A percentile compares a stretch with the other conserved stretches of the same genome.
phyloP scores from a whole-genome alignment of 2,888 invertebrate species.

The Neoaliturus tenellus region DNA sequence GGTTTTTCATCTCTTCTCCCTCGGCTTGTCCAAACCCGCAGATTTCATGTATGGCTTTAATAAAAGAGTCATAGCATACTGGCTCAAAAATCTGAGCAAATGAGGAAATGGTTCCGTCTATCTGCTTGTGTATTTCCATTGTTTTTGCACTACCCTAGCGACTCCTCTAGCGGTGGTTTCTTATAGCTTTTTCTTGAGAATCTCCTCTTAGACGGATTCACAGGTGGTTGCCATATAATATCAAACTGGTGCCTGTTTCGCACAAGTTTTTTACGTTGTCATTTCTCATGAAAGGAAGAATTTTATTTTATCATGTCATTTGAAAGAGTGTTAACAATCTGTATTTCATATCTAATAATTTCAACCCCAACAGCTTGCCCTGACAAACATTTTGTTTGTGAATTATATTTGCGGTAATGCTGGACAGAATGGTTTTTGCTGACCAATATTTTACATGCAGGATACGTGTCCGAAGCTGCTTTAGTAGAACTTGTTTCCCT shows the following conservation, averaged over 20 bases:
- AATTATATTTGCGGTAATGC: background rate
- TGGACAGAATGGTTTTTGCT: background rate
- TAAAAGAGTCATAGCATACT: background rate
- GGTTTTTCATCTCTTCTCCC: conserved; percentile 8
- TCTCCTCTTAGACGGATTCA: background rate
- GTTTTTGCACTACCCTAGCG: background rate
- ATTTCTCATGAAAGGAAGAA: conserved; percentile 1
- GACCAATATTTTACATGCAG: background rate
- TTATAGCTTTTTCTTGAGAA: background rate
- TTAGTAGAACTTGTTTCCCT: background rate
- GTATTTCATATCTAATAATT: background rate
- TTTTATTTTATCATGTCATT: conserved; percentile 5
- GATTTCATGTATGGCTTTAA: background rate
- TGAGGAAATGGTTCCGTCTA: background rate
- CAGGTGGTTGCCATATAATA: background rate
- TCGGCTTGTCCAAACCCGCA: background rate
- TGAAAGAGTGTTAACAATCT: background rate
- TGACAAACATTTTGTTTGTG: background rate
- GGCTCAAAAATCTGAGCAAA: background rate
- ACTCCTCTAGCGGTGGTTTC: background rate
- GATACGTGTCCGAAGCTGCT: background rate
- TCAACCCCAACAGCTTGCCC: background rate
- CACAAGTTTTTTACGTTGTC: background rate
- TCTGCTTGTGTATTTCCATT: background rate
- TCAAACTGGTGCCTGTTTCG: background rate